These are phyloP conservation scores for Tamandua tetradactyla DNA, from an alignment of 2,797 vertebrate species.

Conservation along the genomic window DNA sequence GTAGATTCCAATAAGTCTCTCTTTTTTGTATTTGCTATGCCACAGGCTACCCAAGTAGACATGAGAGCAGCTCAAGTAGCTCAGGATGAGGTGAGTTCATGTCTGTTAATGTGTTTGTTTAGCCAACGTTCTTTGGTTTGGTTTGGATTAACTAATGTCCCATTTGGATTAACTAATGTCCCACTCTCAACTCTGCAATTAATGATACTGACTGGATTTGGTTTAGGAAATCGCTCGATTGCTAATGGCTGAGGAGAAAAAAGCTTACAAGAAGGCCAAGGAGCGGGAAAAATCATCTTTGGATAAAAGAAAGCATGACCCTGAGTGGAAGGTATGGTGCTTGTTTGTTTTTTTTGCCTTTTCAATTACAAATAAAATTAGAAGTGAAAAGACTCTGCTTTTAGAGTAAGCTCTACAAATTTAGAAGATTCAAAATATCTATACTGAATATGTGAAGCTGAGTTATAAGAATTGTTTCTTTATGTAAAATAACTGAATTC, in stretches of 20 bases:
- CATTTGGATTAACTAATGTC: not conserved
- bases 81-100: conserved; percentile 93
- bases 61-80: conserved; percentile 94
- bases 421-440: not conserved
- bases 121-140: not conserved
- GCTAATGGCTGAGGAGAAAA: conserved; percentile 96
- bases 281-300: conserved; percentile 91
- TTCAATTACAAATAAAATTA: conserved; percentile 15
- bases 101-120: not conserved
- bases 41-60: conserved; percentile 90
- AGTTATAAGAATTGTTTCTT: not conserved
- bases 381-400: not conserved
- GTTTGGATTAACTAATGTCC: not conserved
- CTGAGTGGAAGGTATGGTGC: conserved; percentile 89
- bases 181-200: not conserved
- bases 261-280: conserved; percentile 91
- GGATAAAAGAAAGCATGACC: conserved; percentile 89
- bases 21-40: not conserved
- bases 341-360: not conserved
- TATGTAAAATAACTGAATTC: not conserved
- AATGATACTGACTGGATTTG: conserved; percentile 33
- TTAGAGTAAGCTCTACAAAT: not conserved
- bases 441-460: not conserved
- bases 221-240: conserved; percentile 94
- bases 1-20: not conserved